Base-by-base conservation (phyloP, 2,113 vertebrate species). In the Pristiophorus japonicus region DNA sequence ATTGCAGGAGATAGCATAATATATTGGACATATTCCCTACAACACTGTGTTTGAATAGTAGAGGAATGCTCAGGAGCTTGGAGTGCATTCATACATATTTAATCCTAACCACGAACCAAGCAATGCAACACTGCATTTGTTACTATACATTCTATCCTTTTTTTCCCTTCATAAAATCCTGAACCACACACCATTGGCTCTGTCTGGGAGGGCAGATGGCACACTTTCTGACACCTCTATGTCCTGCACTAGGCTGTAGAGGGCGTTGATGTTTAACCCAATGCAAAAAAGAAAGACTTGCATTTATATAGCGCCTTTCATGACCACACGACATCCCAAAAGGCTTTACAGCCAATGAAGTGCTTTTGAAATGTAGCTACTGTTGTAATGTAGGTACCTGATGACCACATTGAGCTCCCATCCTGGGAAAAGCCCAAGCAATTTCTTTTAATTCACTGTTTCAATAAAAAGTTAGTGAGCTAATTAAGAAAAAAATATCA, bases 211-310 rank as follows among this genome's bases (percentile, higher is more conserved):
- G 22, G 4, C 22, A 8, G 45, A 24, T 59, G 47, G 87, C 14
- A 27, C 30, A 51, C 30, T 34, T 47, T 38, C 91, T 34, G 12
- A 62, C 16, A 7, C 62, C 27, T 62, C 55, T 34, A 8, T 30
- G 10, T 38, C 24, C 42, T 14, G 12, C 42, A 12, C 14, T 14
- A 94, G 22, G 45, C 93, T 70, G 65, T 73, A 94, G 93, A 73
- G 93, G 93, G 93, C 45, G 93, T 66, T 73, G 66, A 30, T 30
- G 93, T 94, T 73, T n/a, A 94, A 51, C 66, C 1, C 93, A 47
- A 94, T 18, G 88, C 3, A 34, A 27, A 20, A 38, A 45, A 45
- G 38, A 85, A 27, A 55, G 88, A 10, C 88, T n/a, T 62, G 55
- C 55, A 38, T 91, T 88, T 88, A 24, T 88, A 55, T 27, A 90